Evolutionary conservation across 1,140 invertebrate species (phyloP), one percentile per base, ranked within the genome.

Genomic region (Vanessa tameamea): DNA sequence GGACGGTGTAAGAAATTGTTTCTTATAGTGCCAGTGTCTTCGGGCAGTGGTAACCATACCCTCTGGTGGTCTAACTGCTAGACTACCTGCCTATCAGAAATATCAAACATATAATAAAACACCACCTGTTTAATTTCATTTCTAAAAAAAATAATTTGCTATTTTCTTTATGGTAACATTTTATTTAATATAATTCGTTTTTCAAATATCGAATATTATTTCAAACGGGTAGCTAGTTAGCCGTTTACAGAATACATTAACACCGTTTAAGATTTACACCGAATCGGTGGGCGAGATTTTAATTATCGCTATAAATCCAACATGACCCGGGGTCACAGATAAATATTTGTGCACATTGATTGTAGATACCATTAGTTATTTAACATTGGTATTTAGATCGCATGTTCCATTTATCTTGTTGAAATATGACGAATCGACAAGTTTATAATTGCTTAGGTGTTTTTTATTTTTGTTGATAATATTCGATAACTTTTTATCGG

Each of bases 321-420:
- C 74, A 72, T 81, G 81, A 79, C 79, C 76, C 77, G 20, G 67
- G 80, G 77, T 78, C 76, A 63, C 63, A 75, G 77, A 80, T 78
- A 78, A 80, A 81, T 78, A 71, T 64, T 67, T 73, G 64, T 77
- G 64, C 75, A 73, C 72, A 81, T 80, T 82, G 78, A 78, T 81
- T 81, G 77, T 81, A 76, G 70, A 81, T 75, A 75, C 61, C 73
- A 70, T 77, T 73, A 73, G 50, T 67, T 16, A 53, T 47, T 13
- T 31, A 55, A 12, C 16, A 57, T 55, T 53, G 23, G 50, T 55
- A 37, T 57, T 69, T 47, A 53, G 53, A 69, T 26, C 31, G 65
- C 16, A 47, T 14, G 66, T 59, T 31, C 57, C 31, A 47, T 6
- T 59, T 61, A 37, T 61, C 57, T 61, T 61, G 9, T 26, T 57